Percentiles rank a stretch among this genome's conserved stretches.
Evolutionary conservation across 2,797 vertebrate species (phyloP).

Genomic region (Argya squamiceps): DNA sequence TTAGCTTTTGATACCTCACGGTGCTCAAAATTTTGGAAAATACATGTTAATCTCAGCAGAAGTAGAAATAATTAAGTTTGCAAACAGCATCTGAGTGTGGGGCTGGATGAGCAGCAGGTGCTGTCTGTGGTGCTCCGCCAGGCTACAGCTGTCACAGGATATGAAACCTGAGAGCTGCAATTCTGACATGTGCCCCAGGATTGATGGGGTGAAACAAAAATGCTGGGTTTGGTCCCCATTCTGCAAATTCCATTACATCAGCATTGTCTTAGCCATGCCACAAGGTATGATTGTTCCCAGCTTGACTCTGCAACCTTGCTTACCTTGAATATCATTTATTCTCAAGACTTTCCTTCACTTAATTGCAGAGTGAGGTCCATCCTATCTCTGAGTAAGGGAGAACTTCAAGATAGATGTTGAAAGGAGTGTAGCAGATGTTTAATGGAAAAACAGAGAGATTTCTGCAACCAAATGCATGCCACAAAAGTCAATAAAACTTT

Average conservation of each 20-base stretch:
- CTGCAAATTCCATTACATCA: background rate
- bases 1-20: background rate
- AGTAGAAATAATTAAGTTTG: background rate
- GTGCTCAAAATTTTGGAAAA: background rate
- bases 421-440: constrained; percentile 9
- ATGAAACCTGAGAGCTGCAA: background rate
- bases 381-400: background rate
- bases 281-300: background rate
- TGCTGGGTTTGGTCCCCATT: background rate
- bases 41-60: background rate
- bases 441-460: constrained; percentile 7
- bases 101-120: background rate
- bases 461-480: background rate
- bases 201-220: background rate
- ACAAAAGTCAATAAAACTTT: background rate
- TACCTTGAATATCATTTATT: background rate
- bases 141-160: background rate
- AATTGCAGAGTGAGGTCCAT: background rate
- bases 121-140: background rate
- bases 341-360: background rate
- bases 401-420: background rate
- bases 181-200: background rate
- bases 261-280: background rate
- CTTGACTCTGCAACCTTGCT: background rate
- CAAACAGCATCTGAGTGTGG: background rate